Evolutionary conservation across 2,797 vertebrate species (phyloP).

Genomic region (Vipera ursinii): DNA sequence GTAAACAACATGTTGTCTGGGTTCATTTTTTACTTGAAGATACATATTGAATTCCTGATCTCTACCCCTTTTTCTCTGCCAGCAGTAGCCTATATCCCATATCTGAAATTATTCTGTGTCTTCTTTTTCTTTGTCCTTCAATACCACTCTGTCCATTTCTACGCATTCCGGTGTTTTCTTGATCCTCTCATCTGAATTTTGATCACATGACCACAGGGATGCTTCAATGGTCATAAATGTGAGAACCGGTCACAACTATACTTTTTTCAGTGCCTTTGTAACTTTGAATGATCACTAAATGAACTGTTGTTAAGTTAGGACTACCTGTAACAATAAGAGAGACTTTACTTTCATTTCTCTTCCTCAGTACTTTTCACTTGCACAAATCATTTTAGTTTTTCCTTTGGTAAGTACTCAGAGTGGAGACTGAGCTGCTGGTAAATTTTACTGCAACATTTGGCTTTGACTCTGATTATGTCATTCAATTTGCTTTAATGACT

Average conservation of each 20-base stretch:
- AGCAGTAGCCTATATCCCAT: no score
- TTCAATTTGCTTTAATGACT: background rate
- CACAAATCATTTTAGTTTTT: background rate
- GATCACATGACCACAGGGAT: background rate
- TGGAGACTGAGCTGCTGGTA: background rate
- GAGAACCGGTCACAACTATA: background rate
- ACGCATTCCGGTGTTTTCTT: no score
- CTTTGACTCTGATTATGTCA: background rate
- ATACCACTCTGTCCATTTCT: no score
- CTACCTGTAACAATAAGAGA: background rate
- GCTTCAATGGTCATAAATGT: background rate
- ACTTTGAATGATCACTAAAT: background rate
- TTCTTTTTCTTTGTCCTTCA: no score
- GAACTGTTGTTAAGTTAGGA: background rate
- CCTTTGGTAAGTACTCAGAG: background rate
- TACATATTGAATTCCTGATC: no score
- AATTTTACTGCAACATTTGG: slow-evolving; percentile 7
- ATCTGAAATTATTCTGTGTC: no score
- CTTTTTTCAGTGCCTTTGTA: background rate
- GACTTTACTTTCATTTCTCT: background rate
- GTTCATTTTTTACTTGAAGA: no score
- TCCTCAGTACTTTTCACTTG: background rate
- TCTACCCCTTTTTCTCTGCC: no score
- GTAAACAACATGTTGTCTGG: no score
- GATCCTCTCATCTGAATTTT: background rate